Base-by-base conservation (phyloP, 2,113 vertebrate genomes). In the Myotis yumanensis region DNA sequence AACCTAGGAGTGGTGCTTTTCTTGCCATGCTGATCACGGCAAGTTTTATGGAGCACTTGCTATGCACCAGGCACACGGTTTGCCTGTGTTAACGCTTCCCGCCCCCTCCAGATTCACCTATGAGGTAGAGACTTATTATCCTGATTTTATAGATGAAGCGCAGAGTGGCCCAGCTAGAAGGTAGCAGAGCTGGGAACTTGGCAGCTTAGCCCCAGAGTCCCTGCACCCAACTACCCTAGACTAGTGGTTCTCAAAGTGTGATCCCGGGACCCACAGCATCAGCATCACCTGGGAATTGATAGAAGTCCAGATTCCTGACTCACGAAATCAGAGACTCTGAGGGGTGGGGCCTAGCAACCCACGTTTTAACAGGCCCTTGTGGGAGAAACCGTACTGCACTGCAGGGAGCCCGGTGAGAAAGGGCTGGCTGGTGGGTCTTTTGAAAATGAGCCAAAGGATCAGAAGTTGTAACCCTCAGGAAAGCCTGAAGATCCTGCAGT, bases 361-460 rank as follows among this genome's bases (percentile, higher is more conserved):
- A 12, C 4, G 22, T 69, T 59, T 11, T 68, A 37, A 46, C 37
- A 51, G 66, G 11, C 35, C 86, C 32, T 40, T 20, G 14, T 48
- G 51, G 59, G 57, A 4, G 59, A 62, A 62, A 62, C 59, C 46
- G 14, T 2, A 1, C 48, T 0, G 2, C 40, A n/a, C 51, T 11
- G 0, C 0, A 1, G 48, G 79, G 37, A 64, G 48, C 40, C 0
- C 3, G 15, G 57, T 11, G 25, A 72, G 32, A 17, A 43, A 0
- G 1, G 64, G 32, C 11, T 25, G 40, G 73, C 71, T n/a, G 37
- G 46, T 32, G 35, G 5, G 3, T 18, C 22, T 66, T n/a, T 77
- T 81, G 48, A 15, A 35, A 81, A 17, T 69, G 28, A 77, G 40
- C 52, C n/a, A 16, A 83, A 91, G 82, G 30, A 57, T 77, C 35